phyloP scores from a whole-genome alignment of 2,888 invertebrate genomes.

The Leptinotarsa juncta region DNA sequence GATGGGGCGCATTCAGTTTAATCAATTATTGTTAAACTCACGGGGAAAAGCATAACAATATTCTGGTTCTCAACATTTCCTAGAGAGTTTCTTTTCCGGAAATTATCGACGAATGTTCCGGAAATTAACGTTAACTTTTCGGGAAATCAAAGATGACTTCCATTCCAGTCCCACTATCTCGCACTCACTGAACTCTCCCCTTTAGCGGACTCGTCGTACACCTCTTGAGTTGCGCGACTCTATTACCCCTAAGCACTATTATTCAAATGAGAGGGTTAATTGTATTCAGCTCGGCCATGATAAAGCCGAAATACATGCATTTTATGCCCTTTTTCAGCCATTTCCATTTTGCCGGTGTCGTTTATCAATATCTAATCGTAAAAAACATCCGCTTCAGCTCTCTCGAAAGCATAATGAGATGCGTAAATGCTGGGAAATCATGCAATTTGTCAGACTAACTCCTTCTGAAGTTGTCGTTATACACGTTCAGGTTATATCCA shows the following conservation, averaged over 20 bases:
- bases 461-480: constrained; percentile 57
- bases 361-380: constrained; percentile 42
- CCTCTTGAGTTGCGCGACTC: not conserved
- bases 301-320: constrained; percentile 26
- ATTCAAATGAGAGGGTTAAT: constrained; percentile 19
- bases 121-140: too few species aligned
- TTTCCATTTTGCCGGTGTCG: constrained; percentile 30
- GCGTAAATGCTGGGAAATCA: constrained; percentile 52
- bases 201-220: not conserved
- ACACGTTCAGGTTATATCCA: constrained; percentile 45
- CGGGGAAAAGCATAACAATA: too few species aligned
- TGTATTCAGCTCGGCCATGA: constrained; percentile 15
- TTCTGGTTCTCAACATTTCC: too few species aligned
- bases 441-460: constrained; percentile 56
- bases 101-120: too few species aligned
- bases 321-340: constrained; percentile 29
- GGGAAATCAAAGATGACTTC: not conserved
- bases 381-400: constrained; percentile 29
- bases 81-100: too few species aligned
- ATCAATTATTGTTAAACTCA: too few species aligned
- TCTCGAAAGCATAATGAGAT: constrained; percentile 40
- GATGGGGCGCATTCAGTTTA: too few species aligned
- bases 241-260: not conserved
- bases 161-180: not conserved
- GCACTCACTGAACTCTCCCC: not conserved